A percentile compares a stretch with the other conserved stretches of the same genome.
Conservation (phyloP, 2,888 invertebrate species). For the Spilosoma lubricipeda region DNA sequence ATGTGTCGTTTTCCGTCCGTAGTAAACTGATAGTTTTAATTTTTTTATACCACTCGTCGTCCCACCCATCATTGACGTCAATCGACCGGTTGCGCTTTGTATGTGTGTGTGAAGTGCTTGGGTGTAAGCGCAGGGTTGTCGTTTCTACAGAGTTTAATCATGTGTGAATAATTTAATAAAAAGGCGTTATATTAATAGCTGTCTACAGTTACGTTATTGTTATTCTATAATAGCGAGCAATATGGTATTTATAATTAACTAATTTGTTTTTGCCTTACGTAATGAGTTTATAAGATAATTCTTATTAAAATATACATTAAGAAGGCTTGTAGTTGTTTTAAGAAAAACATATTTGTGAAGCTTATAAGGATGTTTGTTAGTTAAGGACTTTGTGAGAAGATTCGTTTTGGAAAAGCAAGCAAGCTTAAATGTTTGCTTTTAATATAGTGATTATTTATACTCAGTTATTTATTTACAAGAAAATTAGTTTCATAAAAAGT, state of each 20-base stretch:
- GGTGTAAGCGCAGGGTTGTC: constrained; percentile 60
- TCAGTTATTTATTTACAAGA: neutral
- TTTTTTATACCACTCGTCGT: constrained; percentile 73
- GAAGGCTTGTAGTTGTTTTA: neutral
- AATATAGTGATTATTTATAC: neutral
- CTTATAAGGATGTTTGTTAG: neutral
- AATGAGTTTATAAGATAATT: constrained; percentile 9
- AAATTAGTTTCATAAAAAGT: neutral
- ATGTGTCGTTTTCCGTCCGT: constrained; percentile 70
- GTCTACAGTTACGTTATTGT: neutral
- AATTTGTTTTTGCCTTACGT: constrained; percentile 10
- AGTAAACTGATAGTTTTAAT: constrained; percentile 81
- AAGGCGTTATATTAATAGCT: constrained; percentile 18
- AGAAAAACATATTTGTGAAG: neutral
- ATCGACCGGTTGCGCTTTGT: constrained; percentile 71
- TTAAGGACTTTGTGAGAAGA: neutral
- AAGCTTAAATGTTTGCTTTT: no score
- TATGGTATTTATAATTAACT: constrained; percentile 1
- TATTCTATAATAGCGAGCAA: constrained; percentile 25
- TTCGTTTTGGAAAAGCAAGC: neutral
- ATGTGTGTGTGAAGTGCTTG: constrained; percentile 54
- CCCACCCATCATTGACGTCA: constrained; percentile 80
- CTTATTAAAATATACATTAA: neutral
- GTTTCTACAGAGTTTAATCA: constrained; percentile 17
- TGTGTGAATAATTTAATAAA: constrained; percentile 26